Percentiles rank a stretch among this genome's conserved stretches.
Evolutionary conservation across 2,888 invertebrate genomes (phyloP).

Genomic region (Thereva unica): DNA sequence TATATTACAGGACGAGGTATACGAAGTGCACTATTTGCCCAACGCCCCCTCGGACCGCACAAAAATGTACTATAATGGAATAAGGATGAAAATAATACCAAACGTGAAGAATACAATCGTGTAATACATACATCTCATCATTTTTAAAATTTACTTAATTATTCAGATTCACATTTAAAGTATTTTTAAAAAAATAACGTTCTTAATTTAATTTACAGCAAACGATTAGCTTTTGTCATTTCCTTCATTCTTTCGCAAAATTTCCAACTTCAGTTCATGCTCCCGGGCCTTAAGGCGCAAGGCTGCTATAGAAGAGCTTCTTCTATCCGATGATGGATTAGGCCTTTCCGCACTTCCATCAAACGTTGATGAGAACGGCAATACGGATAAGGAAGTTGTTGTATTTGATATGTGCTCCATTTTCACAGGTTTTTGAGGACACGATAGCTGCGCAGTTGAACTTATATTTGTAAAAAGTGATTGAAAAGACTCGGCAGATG

Average conservation of each 20-base stretch:
- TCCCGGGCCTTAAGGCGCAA: slow-evolving; percentile 86
- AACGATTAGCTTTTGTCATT: too few species aligned
- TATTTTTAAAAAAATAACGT: too few species aligned
- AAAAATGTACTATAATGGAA: too few species aligned
- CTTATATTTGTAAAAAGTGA: slow-evolving; percentile 81
- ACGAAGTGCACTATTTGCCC: too few species aligned
- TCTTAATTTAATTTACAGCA: too few species aligned
- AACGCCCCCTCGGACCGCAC: too few species aligned
- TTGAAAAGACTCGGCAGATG: slow-evolving; percentile 74
- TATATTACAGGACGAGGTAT: too few species aligned
- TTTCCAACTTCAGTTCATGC: slow-evolving; percentile 83
- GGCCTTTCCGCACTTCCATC: background rate
- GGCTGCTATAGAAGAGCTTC: slow-evolving; percentile 86
- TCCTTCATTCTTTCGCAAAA: slow-evolving; percentile 71
- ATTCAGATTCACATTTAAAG: too few species aligned
- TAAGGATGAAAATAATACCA: too few species aligned
- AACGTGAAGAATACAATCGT: too few species aligned
- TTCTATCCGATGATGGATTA: slow-evolving; percentile 75
- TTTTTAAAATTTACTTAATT: too few species aligned
- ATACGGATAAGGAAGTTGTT: slow-evolving; percentile 63
- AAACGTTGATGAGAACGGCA: slow-evolving; percentile 48
- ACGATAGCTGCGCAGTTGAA: slow-evolving; percentile 62
- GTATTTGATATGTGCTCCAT: slow-evolving; percentile 24
- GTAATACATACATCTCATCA: too few species aligned
- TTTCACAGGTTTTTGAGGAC: slow-evolving; percentile 47